Conservation (phyloP, 2,797 vertebrate species). For the Chanos chanos region DNA sequence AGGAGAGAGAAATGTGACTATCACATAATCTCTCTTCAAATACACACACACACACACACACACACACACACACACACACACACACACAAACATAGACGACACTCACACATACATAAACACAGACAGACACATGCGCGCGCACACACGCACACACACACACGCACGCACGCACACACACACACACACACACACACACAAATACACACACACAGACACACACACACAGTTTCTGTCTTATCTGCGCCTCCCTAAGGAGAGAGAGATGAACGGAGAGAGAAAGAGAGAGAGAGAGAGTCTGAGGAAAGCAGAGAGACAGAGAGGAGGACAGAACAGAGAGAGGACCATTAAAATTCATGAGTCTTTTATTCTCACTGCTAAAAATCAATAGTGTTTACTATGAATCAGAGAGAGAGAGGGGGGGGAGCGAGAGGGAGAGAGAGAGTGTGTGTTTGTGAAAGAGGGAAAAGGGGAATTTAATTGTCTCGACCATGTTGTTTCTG, state of each 20-base stretch:
- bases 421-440: conserved; percentile 42
- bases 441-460: conserved; percentile 1
- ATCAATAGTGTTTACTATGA: conserved; percentile 86
- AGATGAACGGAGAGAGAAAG: conserved; percentile 43
- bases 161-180: background rate
- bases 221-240: conserved; percentile 64
- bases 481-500: no score
- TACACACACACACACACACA: conserved; percentile 10
- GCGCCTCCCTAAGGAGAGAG: conserved; percentile 75
- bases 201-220: conserved; percentile 19
- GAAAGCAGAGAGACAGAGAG: conserved; percentile 68
- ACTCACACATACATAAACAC: conserved; percentile 49
- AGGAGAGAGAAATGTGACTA: conserved; percentile 16
- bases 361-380: conserved; percentile 77
- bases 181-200: conserved; percentile 17
- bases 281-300: conserved; percentile 44
- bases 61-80: conserved; percentile 34
- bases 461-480: conserved; percentile 63
- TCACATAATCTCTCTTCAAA: background rate
- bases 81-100: conserved; percentile 44
- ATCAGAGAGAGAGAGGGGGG: conserved; percentile 66
- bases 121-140: conserved; percentile 49
- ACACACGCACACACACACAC: no score
- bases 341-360: conserved; percentile 83
- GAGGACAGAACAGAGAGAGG: conserved; percentile 73